These are phyloP conservation scores for Tenthredo mesomela DNA, from an alignment of 2,888 invertebrate species.

Conservation along the genomic window DNA sequence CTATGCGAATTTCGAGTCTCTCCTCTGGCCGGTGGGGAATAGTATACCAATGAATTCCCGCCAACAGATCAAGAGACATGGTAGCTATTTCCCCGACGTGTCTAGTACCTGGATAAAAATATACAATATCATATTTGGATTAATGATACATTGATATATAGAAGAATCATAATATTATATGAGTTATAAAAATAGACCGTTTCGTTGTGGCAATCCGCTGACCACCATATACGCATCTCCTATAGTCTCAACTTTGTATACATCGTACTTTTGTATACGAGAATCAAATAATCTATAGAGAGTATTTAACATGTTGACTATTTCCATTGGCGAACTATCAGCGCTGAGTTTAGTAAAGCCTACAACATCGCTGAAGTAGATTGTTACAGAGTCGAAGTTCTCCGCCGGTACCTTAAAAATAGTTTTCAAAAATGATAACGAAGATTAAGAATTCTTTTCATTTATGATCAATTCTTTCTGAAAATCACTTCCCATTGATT, in stretches of 20 bases:
- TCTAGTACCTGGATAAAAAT: slow-evolving; percentile 76
- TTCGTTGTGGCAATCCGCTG: slow-evolving; percentile 81
- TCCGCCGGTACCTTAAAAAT: slow-evolving; percentile 81
- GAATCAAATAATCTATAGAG: slow-evolving; percentile 87
- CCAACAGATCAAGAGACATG: slow-evolving; percentile 81
- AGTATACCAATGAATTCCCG: slow-evolving; percentile 79
- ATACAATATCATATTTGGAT: not conserved
- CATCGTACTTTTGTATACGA: slow-evolving; percentile 85
- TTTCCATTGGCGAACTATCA: slow-evolving; percentile 83
- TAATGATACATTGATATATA: not conserved
- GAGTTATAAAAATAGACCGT: slow-evolving; percentile 74
- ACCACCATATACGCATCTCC: slow-evolving; percentile 84
- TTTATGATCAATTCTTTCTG: not conserved
- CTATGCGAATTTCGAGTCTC: slow-evolving; percentile 80
- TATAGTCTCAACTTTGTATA: slow-evolving; percentile 87
- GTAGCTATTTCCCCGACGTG: slow-evolving; percentile 83
- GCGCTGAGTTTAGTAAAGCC: slow-evolving; percentile 85
- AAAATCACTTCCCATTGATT: not conserved
- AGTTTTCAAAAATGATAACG: slow-evolving; percentile 38
- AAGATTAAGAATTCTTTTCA: not conserved
- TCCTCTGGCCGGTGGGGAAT: slow-evolving; percentile 81
- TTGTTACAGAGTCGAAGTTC: slow-evolving; percentile 84
- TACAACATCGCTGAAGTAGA: slow-evolving; percentile 87
- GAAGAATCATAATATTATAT: not conserved
- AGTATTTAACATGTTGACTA: slow-evolving; percentile 85